Percentiles rank a stretch among this genome's conserved stretches.
These are phyloP conservation scores for Styela plicata DNA, from an alignment of 23 tunicate species.

Conservation along the genomic window DNA sequence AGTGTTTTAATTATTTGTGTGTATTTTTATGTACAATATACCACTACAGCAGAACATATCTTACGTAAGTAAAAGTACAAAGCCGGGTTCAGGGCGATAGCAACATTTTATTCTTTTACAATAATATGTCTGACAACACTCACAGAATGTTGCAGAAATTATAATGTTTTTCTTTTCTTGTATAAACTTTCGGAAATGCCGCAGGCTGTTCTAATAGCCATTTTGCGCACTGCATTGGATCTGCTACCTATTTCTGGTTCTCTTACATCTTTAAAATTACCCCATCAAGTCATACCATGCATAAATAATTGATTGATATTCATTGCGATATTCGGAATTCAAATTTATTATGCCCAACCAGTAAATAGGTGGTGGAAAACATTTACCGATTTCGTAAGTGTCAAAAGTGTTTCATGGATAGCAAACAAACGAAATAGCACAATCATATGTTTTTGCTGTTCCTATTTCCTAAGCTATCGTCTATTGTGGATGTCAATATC, in stretches of 20 bases:
- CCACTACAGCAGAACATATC: conserved; percentile 18
- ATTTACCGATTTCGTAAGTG: too few relatives aligned
- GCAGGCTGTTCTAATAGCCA: too few relatives aligned
- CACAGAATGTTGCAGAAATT: neutral
- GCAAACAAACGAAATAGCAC: too few relatives aligned
- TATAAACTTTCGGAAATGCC: neutral
- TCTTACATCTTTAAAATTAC: neutral
- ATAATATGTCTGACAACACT: neutral
- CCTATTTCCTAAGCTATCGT: too few relatives aligned
- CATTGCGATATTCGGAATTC: neutral
- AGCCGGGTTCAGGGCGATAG: neutral
- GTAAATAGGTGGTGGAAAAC: too few relatives aligned
- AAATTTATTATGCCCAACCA: neutral
- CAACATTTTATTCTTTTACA: neutral
- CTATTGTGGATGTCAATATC: too few relatives aligned
- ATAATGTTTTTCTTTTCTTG: neutral
- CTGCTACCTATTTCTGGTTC: neutral
- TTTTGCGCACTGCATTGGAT: too few relatives aligned
- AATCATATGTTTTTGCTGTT: too few relatives aligned
- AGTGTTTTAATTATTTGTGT: conserved; percentile 10
- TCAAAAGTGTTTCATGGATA: too few relatives aligned
- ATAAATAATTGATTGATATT: neutral
- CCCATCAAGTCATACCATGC: neutral
- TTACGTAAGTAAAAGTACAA: conserved; percentile 37
- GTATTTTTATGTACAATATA: conserved; percentile 20